Percentiles rank a stretch among this genome's conserved stretches.
Conservation (phyloP, 30 jellyfish, hydroid and myxozoan species). For the Nemopilema nomurai region DNA sequence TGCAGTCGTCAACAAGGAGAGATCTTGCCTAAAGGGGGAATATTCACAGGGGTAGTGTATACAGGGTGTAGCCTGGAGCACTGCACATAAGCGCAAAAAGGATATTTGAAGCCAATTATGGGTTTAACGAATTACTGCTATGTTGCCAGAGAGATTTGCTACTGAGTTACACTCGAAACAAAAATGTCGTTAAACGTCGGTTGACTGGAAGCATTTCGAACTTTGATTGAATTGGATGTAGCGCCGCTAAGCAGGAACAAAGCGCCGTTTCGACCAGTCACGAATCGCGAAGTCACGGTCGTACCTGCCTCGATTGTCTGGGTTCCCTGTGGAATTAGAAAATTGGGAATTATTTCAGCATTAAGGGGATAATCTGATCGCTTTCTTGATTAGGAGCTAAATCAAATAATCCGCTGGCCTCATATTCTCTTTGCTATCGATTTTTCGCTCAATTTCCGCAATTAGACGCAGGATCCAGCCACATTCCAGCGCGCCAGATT, state of each 20-base stretch:
- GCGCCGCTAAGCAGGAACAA: not conserved
- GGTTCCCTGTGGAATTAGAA: conserved; percentile 46
- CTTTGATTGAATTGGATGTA: not conserved
- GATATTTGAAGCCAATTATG: no score
- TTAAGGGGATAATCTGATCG: conserved; percentile 53
- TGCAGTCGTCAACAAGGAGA: no score
- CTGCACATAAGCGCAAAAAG: no score
- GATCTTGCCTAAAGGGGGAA: no score
- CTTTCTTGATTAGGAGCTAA: conserved; percentile 56
- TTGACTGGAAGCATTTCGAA: no score
- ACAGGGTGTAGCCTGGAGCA: no score
- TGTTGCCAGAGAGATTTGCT: no score
- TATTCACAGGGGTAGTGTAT: no score
- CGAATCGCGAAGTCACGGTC: not conserved
- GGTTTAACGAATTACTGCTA: no score
- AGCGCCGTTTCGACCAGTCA: not conserved
- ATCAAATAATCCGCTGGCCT: conserved; percentile 59
- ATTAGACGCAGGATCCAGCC: conserved; percentile 37
- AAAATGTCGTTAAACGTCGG: no score
- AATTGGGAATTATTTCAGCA: conserved; percentile 25
- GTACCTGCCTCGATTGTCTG: not conserved
- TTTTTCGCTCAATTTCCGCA: conserved; percentile 52
- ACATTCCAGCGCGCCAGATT: conserved; percentile 24
- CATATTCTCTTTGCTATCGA: conserved; percentile 35
- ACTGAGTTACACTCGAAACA: no score